Percentiles rank a stretch among this genome's conserved stretches.
These are phyloP conservation scores for Sternarchorhynchus goeldii DNA, from an alignment of 2,797 vertebrate species.

Conservation along the genomic window DNA sequence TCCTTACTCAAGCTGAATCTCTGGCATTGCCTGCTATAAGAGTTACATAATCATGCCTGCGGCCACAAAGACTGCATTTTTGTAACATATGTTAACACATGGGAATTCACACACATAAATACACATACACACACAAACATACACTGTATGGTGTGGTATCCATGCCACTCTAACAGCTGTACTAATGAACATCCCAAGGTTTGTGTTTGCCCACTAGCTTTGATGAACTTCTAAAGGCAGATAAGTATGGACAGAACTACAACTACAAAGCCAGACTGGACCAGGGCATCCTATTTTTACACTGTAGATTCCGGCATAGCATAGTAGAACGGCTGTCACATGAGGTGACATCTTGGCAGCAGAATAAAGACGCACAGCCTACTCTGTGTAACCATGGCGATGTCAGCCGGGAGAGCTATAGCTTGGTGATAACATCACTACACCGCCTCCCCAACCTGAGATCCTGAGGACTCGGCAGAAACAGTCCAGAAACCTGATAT, in stretches of 20 bases:
- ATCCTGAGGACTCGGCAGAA: too few species aligned
- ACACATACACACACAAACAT: neutral
- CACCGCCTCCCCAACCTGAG: neutral
- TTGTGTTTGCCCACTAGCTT: neutral
- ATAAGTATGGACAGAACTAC: neutral
- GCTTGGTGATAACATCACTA: neutral
- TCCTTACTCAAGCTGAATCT: constrained; percentile 41
- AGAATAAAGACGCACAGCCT: constrained; percentile 9
- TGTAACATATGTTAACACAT: constrained; percentile 29
- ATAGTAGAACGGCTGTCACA: neutral
- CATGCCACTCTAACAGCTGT: neutral
- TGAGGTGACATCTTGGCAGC: constrained; percentile 3
- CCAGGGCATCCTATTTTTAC: constrained; percentile 1
- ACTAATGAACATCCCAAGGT: too few species aligned
- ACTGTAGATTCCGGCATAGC: neutral
- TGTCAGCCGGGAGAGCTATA: constrained; percentile 8
- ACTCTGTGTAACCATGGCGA: constrained; percentile 47
- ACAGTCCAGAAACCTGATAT: neutral
- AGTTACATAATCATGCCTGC: constrained; percentile 31
- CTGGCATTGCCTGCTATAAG: constrained; percentile 19
- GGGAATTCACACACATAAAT: neutral
- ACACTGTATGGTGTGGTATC: neutral
- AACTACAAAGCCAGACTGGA: neutral
- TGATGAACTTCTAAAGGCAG: neutral
- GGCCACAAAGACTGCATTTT: constrained; percentile 18